Evolutionary conservation across 2,113 vertebrate genomes (phyloP).

Genomic region (Ornithorhynchus anatinus): DNA sequence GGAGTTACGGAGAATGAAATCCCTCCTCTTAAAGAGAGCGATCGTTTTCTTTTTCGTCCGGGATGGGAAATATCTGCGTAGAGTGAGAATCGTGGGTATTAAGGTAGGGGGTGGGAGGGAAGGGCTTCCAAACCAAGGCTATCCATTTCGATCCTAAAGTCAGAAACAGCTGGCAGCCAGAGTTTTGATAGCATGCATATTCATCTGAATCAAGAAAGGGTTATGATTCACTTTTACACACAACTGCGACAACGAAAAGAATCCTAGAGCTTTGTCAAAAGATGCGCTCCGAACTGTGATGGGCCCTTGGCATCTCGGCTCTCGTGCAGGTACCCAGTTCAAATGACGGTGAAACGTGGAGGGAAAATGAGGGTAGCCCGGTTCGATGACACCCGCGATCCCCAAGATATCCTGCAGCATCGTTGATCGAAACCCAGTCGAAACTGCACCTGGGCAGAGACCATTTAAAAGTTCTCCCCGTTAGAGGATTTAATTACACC

Average conservation of each 20-base stretch:
- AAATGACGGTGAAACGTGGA: background rate
- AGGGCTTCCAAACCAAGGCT: background rate
- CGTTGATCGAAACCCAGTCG: conserved; percentile 29
- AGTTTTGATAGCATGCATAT: conserved; percentile 2
- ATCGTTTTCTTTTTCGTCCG: background rate
- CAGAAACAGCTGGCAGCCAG: background rate
- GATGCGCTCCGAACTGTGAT: conserved; percentile 21
- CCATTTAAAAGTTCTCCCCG: conserved; percentile 33
- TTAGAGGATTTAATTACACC: conserved; percentile 34
- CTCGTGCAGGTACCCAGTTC: conserved; percentile 7
- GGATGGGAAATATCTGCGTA: background rate
- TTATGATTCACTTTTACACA: background rate
- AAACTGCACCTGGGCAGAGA: conserved; percentile 37
- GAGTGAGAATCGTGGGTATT: background rate
- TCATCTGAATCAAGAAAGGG: background rate
- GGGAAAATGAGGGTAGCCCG: too few species aligned
- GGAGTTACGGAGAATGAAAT: background rate
- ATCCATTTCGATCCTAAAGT: conserved; percentile 9
- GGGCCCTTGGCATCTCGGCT: conserved; percentile 15
- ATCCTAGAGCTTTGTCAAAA: conserved; percentile 20
- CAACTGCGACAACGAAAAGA: conserved; percentile 12
- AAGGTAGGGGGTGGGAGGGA: too few species aligned
- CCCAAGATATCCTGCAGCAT: conserved; percentile 20
- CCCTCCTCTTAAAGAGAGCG: background rate
- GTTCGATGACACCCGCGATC: too few species aligned